Base-by-base conservation (phyloP, 1,140 invertebrate species). In the Orius insidiosus region DNA sequence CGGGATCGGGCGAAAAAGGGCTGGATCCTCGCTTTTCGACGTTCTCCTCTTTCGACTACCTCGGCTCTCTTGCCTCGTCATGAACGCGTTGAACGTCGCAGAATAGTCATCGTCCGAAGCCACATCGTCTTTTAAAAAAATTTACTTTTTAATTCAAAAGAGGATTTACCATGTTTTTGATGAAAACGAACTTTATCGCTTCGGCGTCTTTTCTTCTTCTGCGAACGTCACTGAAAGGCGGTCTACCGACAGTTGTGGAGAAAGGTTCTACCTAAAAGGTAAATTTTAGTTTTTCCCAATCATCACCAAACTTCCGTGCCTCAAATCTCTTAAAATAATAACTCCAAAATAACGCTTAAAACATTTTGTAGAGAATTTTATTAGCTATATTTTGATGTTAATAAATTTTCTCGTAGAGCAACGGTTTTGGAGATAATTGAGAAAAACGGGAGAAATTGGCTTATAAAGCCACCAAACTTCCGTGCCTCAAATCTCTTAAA, bases 31-130 rank as follows among this genome's bases (percentile, higher is more conserved):
- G 43, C 78, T 60, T 24, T 63, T 65, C 9, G 24, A 19, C 10
- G 38, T 24, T 10, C 75, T 63, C 30, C 72, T 64, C 65, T 24
- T 24, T 24, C 24, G 24, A 7, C 64, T 32, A 64, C 61, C 36
- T 71, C 66, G n/a, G 74, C 48, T 77, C 66, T 46, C 80, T 55
- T 82, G 18, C 36, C 43, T 38, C 16, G 40, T 75, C 48, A 89
- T 72, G 44, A 88, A 85, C 3, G 78, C 83, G 49, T 72, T 81
- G 34, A 84, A 73, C 52, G 81, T 85, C 6, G 73, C 74, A 1
- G 81, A 86, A 58, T 88, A 88, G 33, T 75, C 72, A 50, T 85
- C 82, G 48, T 80, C 75, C 51, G 76, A 18, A 10, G 4, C 5
- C 51, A 75, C 68, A 4, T 40, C 38, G 18, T 15, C 18, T 18